phyloP scores from a whole-genome alignment of 2,888 invertebrate genomes.

The Anthophora plumipes region DNA sequence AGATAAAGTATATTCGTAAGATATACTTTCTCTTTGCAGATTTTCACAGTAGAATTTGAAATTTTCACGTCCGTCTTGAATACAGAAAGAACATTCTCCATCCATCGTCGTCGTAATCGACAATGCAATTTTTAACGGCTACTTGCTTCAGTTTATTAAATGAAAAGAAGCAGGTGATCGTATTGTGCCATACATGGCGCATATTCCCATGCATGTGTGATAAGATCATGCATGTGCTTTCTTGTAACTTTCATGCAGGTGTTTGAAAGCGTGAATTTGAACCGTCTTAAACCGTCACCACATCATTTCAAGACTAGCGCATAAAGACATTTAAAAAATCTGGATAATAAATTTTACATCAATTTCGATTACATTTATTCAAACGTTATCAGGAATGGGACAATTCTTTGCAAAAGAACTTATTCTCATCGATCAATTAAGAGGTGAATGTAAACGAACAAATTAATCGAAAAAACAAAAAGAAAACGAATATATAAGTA shows the following conservation, averaged over 20 bases:
- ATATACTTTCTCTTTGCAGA: neutral
- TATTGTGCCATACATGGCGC: conserved; percentile 60
- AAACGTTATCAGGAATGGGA: no score
- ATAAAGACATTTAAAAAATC: neutral
- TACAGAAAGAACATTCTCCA: conserved; percentile 27
- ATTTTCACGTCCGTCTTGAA: neutral
- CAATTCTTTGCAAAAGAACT: no score
- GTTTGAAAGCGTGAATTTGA: conserved; percentile 37
- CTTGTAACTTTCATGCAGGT: conserved; percentile 53
- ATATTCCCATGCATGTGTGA: conserved; percentile 67
- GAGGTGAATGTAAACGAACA: no score
- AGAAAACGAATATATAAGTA: no score
- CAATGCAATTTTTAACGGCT: conserved; percentile 49
- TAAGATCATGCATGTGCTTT: conserved; percentile 54
- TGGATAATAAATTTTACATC: conserved; percentile 1
- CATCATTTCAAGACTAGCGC: conserved; percentile 6
- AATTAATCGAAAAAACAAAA: no score
- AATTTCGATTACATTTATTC: neutral
- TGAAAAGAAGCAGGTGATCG: conserved; percentile 60
- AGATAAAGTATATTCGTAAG: neutral
- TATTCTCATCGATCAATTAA: no score
- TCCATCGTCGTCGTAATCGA: conserved; percentile 36
- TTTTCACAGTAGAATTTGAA: neutral
- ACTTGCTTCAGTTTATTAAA: conserved; percentile 48
- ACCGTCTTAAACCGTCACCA: conserved; percentile 18